phyloP scores from a whole-genome alignment of 2,797 vertebrate species.

The Botia almorhae region DNA sequence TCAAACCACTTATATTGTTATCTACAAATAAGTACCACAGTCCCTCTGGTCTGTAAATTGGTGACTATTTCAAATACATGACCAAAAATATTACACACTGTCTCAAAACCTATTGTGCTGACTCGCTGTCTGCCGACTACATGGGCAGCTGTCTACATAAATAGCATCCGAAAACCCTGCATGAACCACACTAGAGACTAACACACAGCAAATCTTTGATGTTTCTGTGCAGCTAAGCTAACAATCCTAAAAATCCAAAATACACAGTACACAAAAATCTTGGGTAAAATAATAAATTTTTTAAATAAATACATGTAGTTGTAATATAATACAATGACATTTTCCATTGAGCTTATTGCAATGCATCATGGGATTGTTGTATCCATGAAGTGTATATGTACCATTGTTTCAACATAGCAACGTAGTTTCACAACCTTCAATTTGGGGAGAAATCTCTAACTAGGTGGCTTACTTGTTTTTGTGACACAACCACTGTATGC shows the following conservation, averaged over 20 bases:
- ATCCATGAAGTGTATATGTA: too few relatives aligned
- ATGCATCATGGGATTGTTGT: too few relatives aligned
- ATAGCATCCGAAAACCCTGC: neutral
- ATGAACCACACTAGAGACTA: neutral
- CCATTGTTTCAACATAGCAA: too few relatives aligned
- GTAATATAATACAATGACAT: too few relatives aligned
- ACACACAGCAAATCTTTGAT: neutral
- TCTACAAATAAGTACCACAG: neutral
- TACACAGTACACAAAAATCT: neutral
- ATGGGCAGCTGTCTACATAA: neutral
- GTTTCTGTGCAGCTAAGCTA: neutral
- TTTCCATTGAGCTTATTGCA: too few relatives aligned
- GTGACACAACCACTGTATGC: neutral
- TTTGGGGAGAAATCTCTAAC: neutral
- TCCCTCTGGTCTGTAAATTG: neutral
- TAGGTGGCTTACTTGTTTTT: neutral
- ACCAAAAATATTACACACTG: neutral
- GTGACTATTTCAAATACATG: slow-evolving; percentile 11
- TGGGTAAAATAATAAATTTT: too few relatives aligned
- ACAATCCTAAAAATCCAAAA: neutral
- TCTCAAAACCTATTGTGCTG: neutral
- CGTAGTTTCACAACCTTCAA: neutral
- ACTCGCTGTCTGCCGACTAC: neutral
- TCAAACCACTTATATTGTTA: neutral
- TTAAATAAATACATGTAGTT: too few relatives aligned